Base-by-base conservation (phyloP, 1,140 invertebrate species). In the Calosoma granatense region DNA sequence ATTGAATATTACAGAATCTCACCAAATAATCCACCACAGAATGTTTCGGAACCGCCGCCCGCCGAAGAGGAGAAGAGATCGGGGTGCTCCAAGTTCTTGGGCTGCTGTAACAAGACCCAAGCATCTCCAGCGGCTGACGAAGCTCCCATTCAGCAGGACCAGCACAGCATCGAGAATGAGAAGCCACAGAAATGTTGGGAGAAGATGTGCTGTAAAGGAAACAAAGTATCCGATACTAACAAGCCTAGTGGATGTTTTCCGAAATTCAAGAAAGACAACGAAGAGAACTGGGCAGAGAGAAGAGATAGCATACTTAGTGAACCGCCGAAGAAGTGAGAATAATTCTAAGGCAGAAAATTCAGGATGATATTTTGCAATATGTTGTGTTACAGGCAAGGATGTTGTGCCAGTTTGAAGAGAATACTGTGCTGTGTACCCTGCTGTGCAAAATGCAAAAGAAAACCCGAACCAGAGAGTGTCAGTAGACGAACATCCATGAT, bases 401-500 rank as follows among this genome's bases (percentile, higher is more conserved):
- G 26, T 9, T 36, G 26, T 36, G 26, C 26, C n/a, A 36, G 26
- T 36, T 36, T 47, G 15, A 58, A 60, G 41, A 58, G 21, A 43
- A 61, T 71, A 43, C 69, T 68, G 52, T 67, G 70, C 20, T 63
- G 64, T 58, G 43, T 51, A 4, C 52, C 59, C 55, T 66, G 60
- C 52, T 76, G 67, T 36, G 60, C 60, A 19, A 74, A 73, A 22
- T 62, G 68, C 17, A 74, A 73, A 52, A 70, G 67, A 51, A 70
- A 71, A 56, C 59, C 74, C 22, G 65, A 64, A 1, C 59, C 63
- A 57, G 61, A 59, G 20, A 61, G 60, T 54, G 73, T 76, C 36
- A 79, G 77, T 58, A 66, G 81, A 22, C 71, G 80, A 26, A 75
- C 77, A 53, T 84, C 81, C 54, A 72, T 82, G 60, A 70, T 82